Percentiles rank a stretch among this genome's conserved stretches.
Evolutionary conservation across 1,140 invertebrate species (phyloP).

Genomic region (Cardiocondyla obscurior): DNA sequence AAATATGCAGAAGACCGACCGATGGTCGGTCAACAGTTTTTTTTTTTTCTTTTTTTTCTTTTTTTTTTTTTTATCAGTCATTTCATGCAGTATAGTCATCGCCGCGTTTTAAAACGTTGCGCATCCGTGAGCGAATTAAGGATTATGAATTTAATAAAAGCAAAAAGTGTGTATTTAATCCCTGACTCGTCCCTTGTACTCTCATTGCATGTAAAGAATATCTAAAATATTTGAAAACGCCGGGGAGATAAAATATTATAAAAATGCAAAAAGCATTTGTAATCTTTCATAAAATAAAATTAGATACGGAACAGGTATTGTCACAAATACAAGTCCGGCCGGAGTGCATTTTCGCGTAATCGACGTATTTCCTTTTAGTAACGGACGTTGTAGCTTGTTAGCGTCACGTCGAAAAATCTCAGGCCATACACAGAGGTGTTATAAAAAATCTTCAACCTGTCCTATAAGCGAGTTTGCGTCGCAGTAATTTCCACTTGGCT

Average conservation of each 20-base stretch:
- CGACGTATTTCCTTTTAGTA: conserved; percentile 24
- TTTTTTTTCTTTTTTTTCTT: too few relatives aligned
- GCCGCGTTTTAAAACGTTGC: conserved; percentile 26
- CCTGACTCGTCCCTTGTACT: not conserved
- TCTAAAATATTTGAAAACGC: not conserved
- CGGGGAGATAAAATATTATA: not conserved
- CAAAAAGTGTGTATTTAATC: not conserved
- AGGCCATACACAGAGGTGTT: conserved; percentile 36
- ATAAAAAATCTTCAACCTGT: conserved; percentile 71
- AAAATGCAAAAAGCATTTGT: not conserved
- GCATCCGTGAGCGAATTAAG: not conserved
- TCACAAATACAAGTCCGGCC: not conserved
- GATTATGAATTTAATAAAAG: conserved; percentile 12
- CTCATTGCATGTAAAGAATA: not conserved
- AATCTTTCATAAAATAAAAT: not conserved
- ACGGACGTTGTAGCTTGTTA: conserved; percentile 10
- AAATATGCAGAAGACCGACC: conserved; percentile 58
- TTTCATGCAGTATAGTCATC: conserved; percentile 27
- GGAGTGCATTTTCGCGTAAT: conserved; percentile 26
- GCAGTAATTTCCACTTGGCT: conserved; percentile 72
- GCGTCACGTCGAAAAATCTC: conserved; percentile 45
- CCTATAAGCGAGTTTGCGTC: conserved; percentile 69
- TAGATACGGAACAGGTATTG: not conserved
- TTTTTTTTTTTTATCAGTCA: conserved; percentile 48
- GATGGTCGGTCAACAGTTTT: conserved; percentile 27